Base-by-base conservation (phyloP, 1,140 invertebrate species). In the Tyrophagus putrescentiae region DNA sequence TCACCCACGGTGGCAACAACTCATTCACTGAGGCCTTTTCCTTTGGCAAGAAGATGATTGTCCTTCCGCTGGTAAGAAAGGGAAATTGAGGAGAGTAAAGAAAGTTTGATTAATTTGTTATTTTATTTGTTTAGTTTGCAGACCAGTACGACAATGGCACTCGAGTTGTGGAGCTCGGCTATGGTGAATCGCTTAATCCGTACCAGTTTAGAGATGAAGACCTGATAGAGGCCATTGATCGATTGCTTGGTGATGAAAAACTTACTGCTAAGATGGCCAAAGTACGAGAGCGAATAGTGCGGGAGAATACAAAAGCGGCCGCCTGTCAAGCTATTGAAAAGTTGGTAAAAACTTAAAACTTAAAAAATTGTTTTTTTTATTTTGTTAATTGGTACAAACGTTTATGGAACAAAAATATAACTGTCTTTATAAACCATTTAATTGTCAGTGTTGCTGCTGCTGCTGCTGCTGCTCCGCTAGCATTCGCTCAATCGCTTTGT, bases 1-100 rank as follows among this genome's bases (percentile, higher is more conserved):
- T 62, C 11, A 62, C 57, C 18, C 42, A 60, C 54, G 54, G 54
- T 27, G 70, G 69, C 5, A 68, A 62, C 34, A 67, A 68, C 25
- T 61, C 41, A 29, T 13, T 63, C 2, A 52, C 29, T 31, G 60
- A 63, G n/a, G 9, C 25, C 4, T n/a, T 63, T 0, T 52, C 52
- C 21, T 52, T 39, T 44, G 60, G 60, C 28, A 41, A 42, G 32
- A 45, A 45, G 1, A 2, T 52, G 5, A 63, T 63, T 21, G 60
- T 63, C 5, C 42, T 63, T 31, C 57, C 57, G 6, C 23, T 63
- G 1, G n/a, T n/a, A n/a, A n/a, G n/a, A n/a, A n/a, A n/a, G n/a
- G n/a, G n/a, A n/a, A n/a, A n/a, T n/a, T n/a, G n/a, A n/a, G n/a
- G n/a, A n/a, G n/a, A n/a, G n/a, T n/a, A n/a, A n/a, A n/a, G n/a